Percentiles rank a stretch among this genome's conserved stretches.
Conservation (phyloP, 2,113 vertebrate species). For the Labrus mixtus region DNA sequence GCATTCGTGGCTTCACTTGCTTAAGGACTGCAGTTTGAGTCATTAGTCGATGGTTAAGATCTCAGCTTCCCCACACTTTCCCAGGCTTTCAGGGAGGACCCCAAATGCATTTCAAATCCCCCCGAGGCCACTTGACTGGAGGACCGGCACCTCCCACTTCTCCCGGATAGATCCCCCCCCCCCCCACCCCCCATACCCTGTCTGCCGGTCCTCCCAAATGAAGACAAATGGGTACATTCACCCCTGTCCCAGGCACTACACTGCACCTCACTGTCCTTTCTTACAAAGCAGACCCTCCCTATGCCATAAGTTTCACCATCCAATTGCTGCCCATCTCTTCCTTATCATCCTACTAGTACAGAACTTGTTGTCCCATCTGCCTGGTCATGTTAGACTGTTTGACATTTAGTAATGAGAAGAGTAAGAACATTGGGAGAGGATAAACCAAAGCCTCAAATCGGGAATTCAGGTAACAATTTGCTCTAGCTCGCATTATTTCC, state of each 20-base stretch:
- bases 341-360: conserved; percentile 26
- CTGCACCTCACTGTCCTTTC: conserved; percentile 82
- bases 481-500: conserved; percentile 46
- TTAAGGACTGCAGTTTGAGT: conserved; percentile 71
- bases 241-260: conserved; percentile 73
- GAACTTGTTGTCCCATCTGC: conserved; percentile 43
- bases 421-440: conserved; percentile 32
- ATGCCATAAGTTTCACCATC: conserved; percentile 56
- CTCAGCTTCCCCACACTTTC: conserved; percentile 79
- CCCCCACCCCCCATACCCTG: conserved; percentile 73
- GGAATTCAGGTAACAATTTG: conserved; percentile 58
- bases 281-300: conserved; percentile 67
- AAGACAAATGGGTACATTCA: conserved; percentile 85
- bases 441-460: conserved; percentile 32
- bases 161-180: conserved; percentile 75
- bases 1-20: conserved; percentile 48
- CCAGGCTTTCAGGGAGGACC: conserved; percentile 80
- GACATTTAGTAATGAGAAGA: conserved; percentile 29
- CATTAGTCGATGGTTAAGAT: conserved; percentile 80
- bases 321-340: conserved; percentile 57
- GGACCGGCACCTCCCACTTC: conserved; percentile 80
- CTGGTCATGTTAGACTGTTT: conserved; percentile 40
- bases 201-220: conserved; percentile 81
- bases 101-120: conserved; percentile 83
- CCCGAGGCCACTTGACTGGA: conserved; percentile 84